Conservation (phyloP, 2,797 vertebrate species). For the Xenops minutus region DNA sequence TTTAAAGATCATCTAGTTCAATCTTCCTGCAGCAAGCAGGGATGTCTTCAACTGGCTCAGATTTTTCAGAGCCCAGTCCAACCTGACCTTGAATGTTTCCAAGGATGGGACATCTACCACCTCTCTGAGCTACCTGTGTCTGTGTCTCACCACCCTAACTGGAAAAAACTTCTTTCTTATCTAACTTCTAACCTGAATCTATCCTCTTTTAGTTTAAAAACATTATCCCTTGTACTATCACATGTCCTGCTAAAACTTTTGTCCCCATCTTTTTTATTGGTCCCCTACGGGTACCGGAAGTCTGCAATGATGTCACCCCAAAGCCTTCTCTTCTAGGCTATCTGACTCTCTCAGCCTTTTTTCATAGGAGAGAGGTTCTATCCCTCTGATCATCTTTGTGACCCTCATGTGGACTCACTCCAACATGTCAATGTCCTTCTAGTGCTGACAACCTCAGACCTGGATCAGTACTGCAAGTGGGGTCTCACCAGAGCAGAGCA, state of each 20-base stretch:
- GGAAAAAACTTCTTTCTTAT: not conserved
- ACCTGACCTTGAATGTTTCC: not conserved
- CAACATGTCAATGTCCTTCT: not conserved
- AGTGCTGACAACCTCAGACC: not conserved
- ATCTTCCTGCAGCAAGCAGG: not conserved
- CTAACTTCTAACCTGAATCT: not conserved
- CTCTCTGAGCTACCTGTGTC: not conserved
- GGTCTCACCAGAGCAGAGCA: not conserved
- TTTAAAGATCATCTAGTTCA: not conserved
- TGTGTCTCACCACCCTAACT: not conserved
- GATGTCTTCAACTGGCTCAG: not conserved
- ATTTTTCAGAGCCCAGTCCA: not conserved
- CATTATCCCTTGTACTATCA: rapidly evolving
- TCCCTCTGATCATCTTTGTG: rapidly evolving
- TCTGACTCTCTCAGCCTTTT: not conserved
- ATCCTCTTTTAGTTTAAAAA: not conserved
- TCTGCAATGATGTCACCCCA: not conserved
- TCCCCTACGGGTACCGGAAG: not conserved
- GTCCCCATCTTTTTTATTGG: not conserved
- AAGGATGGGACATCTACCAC: not conserved
- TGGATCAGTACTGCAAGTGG: not conserved
- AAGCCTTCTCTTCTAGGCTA: not conserved
- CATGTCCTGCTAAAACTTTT: not conserved
- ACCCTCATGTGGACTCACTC: not conserved
- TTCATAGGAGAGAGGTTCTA: rapidly evolving